phyloP scores from a whole-genome alignment of 92 coral and sea anemone species.

The Porites cylindrica region DNA sequence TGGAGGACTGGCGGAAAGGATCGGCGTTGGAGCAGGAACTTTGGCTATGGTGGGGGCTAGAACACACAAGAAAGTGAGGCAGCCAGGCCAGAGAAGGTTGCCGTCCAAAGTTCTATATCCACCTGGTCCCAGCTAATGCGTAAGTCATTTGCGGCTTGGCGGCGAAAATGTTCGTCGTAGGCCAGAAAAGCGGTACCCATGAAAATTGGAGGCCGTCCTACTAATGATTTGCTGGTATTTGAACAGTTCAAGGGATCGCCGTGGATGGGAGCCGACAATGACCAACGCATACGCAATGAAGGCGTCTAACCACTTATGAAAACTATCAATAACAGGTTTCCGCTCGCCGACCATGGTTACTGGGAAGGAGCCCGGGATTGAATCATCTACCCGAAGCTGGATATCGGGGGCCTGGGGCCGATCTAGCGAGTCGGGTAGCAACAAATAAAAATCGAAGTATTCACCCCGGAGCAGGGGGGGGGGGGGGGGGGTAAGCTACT shows the following conservation, averaged over 20 bases:
- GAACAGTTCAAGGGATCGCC: not conserved
- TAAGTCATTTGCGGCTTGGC: not conserved
- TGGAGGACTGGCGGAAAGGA: too few relatives aligned
- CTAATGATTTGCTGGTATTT: constrained; percentile 11
- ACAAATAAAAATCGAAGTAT: too few relatives aligned
- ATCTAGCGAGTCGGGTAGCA: not conserved
- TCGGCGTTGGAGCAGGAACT: too few relatives aligned
- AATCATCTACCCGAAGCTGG: not conserved
- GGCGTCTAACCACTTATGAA: constrained; percentile 5
- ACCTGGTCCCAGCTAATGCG: not conserved
- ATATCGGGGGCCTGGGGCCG: not conserved
- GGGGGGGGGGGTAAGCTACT: too few relatives aligned
- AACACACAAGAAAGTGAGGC: not conserved
- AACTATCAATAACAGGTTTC: not conserved
- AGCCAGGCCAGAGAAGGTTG: not conserved
- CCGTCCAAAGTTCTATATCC: not conserved
- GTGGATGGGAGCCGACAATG: not conserved
- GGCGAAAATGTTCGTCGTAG: not conserved
- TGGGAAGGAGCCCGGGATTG: too few relatives aligned
- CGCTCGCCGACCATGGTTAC: not conserved
- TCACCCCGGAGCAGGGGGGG: too few relatives aligned
- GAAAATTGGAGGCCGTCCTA: not conserved
- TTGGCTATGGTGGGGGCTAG: not conserved
- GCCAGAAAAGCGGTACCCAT: not conserved
- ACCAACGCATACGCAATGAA: not conserved